phyloP scores from a whole-genome alignment of 2,888 invertebrate species.

The Lacanobia wlatinum region DNA sequence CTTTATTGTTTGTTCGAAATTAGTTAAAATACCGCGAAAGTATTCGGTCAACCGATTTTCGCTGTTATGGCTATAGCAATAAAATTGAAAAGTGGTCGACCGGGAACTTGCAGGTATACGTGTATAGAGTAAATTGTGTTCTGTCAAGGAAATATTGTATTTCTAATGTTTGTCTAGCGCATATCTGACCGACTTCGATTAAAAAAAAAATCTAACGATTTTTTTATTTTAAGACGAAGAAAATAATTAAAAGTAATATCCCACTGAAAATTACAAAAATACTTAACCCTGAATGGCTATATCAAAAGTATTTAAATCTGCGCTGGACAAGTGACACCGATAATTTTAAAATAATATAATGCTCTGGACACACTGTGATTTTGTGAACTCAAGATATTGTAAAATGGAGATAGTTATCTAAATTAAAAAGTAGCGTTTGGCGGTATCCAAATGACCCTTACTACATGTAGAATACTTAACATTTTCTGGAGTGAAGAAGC shows the following conservation, averaged over 20 bases:
- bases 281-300: not conserved
- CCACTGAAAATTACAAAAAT: not conserved
- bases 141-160: slow-evolving; percentile 3
- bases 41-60: not conserved
- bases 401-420: not conserved
- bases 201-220: not conserved
- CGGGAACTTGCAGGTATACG: not conserved
- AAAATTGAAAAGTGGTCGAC: not conserved
- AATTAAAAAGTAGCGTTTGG: not conserved
- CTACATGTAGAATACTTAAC: not conserved
- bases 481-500: no score
- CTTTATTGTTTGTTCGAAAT: slow-evolving; percentile 16
- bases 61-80: not conserved
- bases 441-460: no score
- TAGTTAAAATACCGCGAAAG: not conserved
- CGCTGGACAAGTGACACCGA: slow-evolving; percentile 11
- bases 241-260: not conserved
- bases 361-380: slow-evolving; percentile 16
- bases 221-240: not conserved
- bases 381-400: slow-evolving; percentile 28
- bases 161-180: not conserved
- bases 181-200: slow-evolving; percentile 9
- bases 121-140: slow-evolving; percentile 18
- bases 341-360: slow-evolving; percentile 35
- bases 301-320: slow-evolving; percentile 22